Percentiles rank a stretch among this genome's conserved stretches.
phyloP scores from a whole-genome alignment of 64 coral and sea anemone species.

The Porites lutea region DNA sequence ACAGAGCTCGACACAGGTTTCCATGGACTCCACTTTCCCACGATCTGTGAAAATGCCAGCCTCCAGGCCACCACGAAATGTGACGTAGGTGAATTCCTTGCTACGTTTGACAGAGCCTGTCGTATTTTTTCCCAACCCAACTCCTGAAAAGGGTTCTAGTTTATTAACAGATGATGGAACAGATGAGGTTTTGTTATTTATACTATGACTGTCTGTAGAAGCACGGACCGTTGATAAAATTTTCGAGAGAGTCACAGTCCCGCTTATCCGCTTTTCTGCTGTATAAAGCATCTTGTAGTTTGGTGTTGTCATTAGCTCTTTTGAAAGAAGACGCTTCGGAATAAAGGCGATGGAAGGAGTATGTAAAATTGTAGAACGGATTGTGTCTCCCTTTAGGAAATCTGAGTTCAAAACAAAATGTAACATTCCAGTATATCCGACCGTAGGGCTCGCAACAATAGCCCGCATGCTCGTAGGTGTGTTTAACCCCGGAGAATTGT shows the following conservation, averaged over 20 bases:
- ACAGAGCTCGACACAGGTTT: slow-evolving; percentile 71
- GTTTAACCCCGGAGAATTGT: neutral
- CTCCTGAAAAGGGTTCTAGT: neutral
- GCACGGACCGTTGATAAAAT: neutral
- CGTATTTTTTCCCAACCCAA: neutral
- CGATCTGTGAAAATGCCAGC: slow-evolving; percentile 75
- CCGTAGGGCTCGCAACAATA: neutral
- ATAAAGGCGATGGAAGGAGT: neutral
- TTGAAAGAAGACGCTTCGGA: neutral
- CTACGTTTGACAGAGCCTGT: slow-evolving; percentile 41
- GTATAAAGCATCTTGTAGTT: neutral
- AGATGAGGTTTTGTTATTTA: too few species aligned
- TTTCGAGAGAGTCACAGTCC: neutral
- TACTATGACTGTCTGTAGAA: neutral
- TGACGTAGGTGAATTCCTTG: slow-evolving; percentile 83
- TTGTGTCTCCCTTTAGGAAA: neutral
- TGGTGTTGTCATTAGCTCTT: too few species aligned
- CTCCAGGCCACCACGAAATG: slow-evolving; percentile 73
- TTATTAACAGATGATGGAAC: neutral
- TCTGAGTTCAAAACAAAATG: neutral
- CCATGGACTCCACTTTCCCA: slow-evolving; percentile 78
- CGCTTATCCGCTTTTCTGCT: too few species aligned
- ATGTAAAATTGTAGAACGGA: neutral
- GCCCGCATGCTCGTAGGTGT: too few species aligned
- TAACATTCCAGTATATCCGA: neutral